Percentiles rank a stretch among this genome's conserved stretches.
These are phyloP conservation scores for Apaloderma vittatum DNA, from an alignment of 2,113 vertebrate species.

Conservation along the genomic window DNA sequence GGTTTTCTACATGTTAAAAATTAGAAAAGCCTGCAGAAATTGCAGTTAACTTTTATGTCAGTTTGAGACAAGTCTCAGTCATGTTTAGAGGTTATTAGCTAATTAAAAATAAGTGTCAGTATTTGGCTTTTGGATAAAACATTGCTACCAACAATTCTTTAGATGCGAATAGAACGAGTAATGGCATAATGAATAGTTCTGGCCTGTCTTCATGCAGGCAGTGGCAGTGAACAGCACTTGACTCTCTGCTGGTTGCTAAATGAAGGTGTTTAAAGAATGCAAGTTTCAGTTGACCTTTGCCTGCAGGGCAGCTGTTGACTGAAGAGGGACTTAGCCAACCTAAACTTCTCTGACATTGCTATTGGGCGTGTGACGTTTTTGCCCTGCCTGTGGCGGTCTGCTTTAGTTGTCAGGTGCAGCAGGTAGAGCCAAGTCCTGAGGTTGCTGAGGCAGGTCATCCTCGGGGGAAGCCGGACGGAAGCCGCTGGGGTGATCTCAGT, in stretches of 20 bases:
- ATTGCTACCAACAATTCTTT: not conserved
- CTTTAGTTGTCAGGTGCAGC: not conserved
- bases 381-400: not conserved
- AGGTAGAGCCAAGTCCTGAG: not conserved
- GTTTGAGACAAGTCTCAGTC: not conserved
- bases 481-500: fast-evolving
- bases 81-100: not conserved
- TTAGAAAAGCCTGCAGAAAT: not conserved
- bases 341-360: not conserved
- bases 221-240: not conserved
- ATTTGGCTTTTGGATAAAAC: not conserved
- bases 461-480: fast-evolving
- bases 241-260: not conserved
- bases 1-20: not conserved
- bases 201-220: not conserved
- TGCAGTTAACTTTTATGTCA: not conserved
- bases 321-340: not conserved
- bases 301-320: not conserved
- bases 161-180: not conserved
- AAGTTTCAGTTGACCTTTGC: not conserved
- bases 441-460: not conserved
- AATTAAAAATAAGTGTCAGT: not conserved
- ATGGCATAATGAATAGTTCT: not conserved
- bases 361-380: not conserved
- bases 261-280: not conserved